Evolutionary conservation across 2,113 vertebrate species (phyloP).

Genomic region (Podilymbus podiceps): DNA sequence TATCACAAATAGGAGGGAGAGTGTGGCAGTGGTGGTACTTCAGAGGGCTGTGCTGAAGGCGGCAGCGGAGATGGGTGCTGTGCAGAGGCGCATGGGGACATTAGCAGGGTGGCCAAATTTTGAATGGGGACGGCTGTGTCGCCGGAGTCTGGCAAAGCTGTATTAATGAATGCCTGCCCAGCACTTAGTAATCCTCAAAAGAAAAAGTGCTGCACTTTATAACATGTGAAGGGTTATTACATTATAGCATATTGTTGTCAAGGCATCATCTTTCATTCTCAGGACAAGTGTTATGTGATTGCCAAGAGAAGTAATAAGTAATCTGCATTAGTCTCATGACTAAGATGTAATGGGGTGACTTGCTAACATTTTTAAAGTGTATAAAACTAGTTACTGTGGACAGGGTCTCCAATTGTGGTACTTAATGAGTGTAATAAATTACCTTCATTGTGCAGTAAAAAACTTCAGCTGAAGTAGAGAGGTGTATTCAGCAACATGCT

Average conservation of each 20-base stretch:
- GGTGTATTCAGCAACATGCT: constrained; percentile 45
- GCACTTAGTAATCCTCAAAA: constrained; percentile 54
- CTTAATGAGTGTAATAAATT: constrained; percentile 63
- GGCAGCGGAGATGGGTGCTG: not conserved
- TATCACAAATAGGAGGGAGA: not conserved
- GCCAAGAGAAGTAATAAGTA: constrained; percentile 61
- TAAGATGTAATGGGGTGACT: constrained; percentile 56
- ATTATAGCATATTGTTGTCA: constrained; percentile 60
- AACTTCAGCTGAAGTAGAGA: constrained; percentile 15
- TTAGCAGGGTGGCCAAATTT: not conserved
- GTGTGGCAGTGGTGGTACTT: not conserved
- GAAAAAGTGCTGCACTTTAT: constrained; percentile 54
- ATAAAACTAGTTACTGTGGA: constrained; percentile 35
- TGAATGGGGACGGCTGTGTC: not conserved
- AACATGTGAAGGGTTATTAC: constrained; percentile 62
- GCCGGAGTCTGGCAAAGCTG: not conserved
- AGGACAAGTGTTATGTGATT: constrained; percentile 52
- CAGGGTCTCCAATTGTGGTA: constrained; percentile 14
- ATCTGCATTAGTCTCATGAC: constrained; percentile 60
- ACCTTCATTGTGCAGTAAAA: constrained; percentile 25
- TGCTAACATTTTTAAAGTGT: constrained; percentile 44
- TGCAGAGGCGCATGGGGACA: fast-evolving
- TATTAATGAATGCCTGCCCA: constrained; percentile 30
- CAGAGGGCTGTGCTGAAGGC: not conserved
- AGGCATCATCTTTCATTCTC: constrained; percentile 61